Evolutionary conservation across 2,888 invertebrate genomes (phyloP).

Genomic region (Vanessa cardui): DNA sequence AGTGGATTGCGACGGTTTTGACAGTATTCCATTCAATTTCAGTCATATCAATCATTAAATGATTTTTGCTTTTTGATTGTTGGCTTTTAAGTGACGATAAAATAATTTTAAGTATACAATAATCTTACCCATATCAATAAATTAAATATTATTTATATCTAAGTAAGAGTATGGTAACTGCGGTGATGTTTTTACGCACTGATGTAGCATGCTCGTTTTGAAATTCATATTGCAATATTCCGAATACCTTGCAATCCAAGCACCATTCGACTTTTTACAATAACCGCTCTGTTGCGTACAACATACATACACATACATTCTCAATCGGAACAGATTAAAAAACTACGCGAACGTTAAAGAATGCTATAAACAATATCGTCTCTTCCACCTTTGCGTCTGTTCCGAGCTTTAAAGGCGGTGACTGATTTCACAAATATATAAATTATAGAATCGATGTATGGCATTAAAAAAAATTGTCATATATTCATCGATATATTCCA

Average conservation of each 20-base stretch:
- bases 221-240: constrained; percentile 21
- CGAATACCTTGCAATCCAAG: constrained; percentile 19
- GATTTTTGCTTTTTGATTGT: too few species aligned
- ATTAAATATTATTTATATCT: too few species aligned
- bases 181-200: background rate
- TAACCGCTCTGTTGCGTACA: constrained; percentile 17
- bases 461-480: too few species aligned
- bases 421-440: constrained; percentile 28
- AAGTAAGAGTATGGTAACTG: too few species aligned
- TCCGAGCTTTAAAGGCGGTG: constrained; percentile 33
- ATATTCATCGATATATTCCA: constrained; percentile 21
- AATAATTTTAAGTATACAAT: too few species aligned
- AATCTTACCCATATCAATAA: too few species aligned
- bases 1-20: background rate
- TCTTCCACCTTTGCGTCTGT: constrained; percentile 34
- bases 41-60: too few species aligned
- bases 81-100: too few species aligned
- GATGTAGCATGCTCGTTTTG: background rate
- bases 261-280: constrained; percentile 29
- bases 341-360: constrained; percentile 27
- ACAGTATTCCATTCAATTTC: too few species aligned
- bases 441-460: constrained; percentile 4
- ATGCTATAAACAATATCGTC: constrained; percentile 34
- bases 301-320: constrained; percentile 18
- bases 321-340: constrained; percentile 34